Evolutionary conservation across 2,888 invertebrate genomes (phyloP).

Genomic region (Ophonus ardosiacus): DNA sequence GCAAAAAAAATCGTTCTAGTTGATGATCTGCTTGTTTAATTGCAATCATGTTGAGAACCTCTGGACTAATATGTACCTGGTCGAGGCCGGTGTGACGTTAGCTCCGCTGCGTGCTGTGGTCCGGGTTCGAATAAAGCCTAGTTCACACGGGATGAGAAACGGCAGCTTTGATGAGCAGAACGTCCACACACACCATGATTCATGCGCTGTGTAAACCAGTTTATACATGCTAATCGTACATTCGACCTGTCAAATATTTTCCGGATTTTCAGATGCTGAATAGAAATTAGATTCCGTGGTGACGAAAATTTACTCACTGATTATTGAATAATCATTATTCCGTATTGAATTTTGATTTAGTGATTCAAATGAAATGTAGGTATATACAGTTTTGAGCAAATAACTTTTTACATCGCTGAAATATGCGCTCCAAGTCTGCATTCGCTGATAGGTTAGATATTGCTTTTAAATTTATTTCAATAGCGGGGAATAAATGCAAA

Average conservation of each 20-base stretch:
- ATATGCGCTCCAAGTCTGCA: not conserved
- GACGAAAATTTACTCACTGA: not conserved
- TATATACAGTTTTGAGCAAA: not conserved
- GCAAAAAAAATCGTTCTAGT: no score
- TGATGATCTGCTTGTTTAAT: not conserved
- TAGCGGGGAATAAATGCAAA: no score
- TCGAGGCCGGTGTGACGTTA: conserved; percentile 16
- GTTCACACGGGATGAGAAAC: conserved; percentile 1
- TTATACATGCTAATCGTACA: not conserved
- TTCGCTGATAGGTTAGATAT: not conserved
- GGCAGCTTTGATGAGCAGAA: not conserved
- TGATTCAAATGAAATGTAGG: not conserved
- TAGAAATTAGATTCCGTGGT: not conserved
- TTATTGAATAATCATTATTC: no score
- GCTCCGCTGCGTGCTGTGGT: conserved; percentile 5
- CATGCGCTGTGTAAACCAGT: not conserved
- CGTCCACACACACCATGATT: not conserved
- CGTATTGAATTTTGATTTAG: not conserved
- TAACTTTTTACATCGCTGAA: not conserved
- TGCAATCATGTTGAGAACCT: not conserved
- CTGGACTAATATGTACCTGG: not conserved
- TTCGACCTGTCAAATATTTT: not conserved
- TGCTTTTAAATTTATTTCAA: no score
- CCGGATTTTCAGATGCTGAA: not conserved
- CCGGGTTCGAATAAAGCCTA: conserved; percentile 11